Evolutionary conservation across 2,113 vertebrate species (phyloP).

Genomic region (Struthio camelus): DNA sequence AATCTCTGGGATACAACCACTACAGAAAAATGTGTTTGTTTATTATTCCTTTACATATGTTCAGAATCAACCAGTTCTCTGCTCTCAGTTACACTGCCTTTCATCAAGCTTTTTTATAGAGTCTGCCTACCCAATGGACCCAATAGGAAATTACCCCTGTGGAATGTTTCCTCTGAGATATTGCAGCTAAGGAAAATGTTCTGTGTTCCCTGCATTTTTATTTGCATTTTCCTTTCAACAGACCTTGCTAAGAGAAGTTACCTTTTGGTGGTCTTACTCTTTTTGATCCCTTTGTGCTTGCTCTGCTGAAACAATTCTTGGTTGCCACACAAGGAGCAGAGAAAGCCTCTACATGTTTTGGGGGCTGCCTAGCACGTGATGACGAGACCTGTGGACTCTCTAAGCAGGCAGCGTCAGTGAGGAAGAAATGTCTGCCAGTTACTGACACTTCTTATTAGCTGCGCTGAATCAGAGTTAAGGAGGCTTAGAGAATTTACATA

Average conservation of each 20-base stretch:
- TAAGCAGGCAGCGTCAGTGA: not conserved
- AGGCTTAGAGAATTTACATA: not conserved
- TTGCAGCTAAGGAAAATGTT: not conserved
- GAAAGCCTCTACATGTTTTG: not conserved
- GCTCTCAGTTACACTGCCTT: not conserved
- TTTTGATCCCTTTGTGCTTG: not conserved
- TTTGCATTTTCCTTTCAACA: not conserved
- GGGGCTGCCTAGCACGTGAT: not conserved
- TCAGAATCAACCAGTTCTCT: not conserved
- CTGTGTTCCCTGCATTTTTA: not conserved
- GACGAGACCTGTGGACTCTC: accelerated
- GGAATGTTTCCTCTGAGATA: not conserved
- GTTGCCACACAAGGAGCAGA: not conserved
- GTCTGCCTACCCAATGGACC: not conserved
- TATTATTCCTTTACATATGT: not conserved
- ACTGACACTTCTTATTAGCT: not conserved
- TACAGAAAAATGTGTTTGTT: not conserved
- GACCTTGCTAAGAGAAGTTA: not conserved
- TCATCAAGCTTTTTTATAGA: slow-evolving; percentile 1
- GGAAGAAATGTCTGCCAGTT: not conserved
- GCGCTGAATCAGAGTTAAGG: not conserved
- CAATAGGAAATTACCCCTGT: not conserved
- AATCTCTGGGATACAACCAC: not conserved
- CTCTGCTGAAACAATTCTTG: not conserved
- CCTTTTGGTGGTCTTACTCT: not conserved